These are phyloP conservation scores for Pectinophora gossypiella DNA, from an alignment of 1,140 invertebrate genomes.

Conservation along the genomic window DNA sequence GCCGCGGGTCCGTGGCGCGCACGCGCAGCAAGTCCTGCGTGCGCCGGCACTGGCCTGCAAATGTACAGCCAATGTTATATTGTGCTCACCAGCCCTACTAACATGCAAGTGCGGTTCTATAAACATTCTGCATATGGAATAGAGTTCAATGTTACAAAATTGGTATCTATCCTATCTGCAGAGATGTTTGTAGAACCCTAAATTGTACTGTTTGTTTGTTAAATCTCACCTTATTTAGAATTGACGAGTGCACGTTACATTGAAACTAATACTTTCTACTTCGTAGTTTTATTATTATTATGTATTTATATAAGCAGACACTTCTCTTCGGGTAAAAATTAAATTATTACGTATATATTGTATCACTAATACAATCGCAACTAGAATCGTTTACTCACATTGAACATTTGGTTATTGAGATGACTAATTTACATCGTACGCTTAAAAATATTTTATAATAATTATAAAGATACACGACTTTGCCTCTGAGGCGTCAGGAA, in stretches of 20 bases:
- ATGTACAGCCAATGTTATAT: too few species aligned
- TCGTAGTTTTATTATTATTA: constrained; percentile 67
- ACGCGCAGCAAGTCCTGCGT: constrained; percentile 90
- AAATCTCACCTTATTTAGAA: too few species aligned
- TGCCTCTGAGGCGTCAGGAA: constrained; percentile 72
- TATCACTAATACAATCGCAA: constrained; percentile 74
- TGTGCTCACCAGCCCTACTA: too few species aligned
- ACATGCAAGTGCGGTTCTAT: too few species aligned
- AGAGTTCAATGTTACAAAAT: too few species aligned
- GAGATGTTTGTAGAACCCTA: too few species aligned
- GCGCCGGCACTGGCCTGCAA: constrained; percentile 80
- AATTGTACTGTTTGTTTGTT: too few species aligned
- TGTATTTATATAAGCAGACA: constrained; percentile 71
- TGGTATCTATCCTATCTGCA: too few species aligned
- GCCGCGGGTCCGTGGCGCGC: constrained; percentile 91
- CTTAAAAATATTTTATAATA: constrained; percentile 57
- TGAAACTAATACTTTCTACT: constrained; percentile 48
- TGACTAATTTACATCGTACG: constrained; percentile 63
- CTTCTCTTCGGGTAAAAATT: constrained; percentile 71
- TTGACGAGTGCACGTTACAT: too few species aligned
- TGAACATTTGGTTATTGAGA: constrained; percentile 71
- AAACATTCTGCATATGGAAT: too few species aligned
- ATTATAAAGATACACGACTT: constrained; percentile 58
- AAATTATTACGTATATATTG: constrained; percentile 74
- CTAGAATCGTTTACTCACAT: constrained; percentile 73